These are phyloP conservation scores for Lithophane leautieri DNA, from an alignment of 2,888 invertebrate species.

Conservation along the genomic window DNA sequence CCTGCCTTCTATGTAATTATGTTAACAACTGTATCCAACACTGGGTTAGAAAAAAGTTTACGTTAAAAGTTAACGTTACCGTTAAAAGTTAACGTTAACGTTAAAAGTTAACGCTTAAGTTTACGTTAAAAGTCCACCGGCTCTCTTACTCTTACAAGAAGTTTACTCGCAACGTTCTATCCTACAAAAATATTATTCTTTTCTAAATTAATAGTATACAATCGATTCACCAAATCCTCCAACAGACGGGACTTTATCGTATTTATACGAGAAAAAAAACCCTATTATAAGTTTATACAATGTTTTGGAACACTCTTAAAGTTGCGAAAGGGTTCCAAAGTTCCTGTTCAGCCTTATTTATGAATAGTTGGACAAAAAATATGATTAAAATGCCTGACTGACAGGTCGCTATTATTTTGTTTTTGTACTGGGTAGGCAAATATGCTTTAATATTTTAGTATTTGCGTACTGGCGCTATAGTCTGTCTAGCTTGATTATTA, in stretches of 20 bases:
- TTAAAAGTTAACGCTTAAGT: too few species aligned
- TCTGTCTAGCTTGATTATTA: not conserved
- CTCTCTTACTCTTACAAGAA: not conserved
- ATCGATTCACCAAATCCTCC: conserved; percentile 51
- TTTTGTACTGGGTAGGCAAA: not conserved
- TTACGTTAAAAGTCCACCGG: not conserved
- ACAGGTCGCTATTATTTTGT: conserved; percentile 34
- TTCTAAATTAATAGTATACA: conserved; percentile 44
- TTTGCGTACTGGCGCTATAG: not conserved
- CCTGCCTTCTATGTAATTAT: too few species aligned
- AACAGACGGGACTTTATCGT: conserved; percentile 55
- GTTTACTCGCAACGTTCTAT: not conserved
- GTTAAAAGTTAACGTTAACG: too few species aligned
- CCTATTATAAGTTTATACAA: conserved; percentile 66
- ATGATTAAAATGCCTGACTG: conserved; percentile 30
- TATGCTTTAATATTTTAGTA: not conserved
- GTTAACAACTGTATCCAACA: not conserved
- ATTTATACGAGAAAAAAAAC: conserved; percentile 55
- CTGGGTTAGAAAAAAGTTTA: not conserved
- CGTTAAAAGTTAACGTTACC: too few species aligned
- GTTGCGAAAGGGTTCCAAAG: conserved; percentile 62
- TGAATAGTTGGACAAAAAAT: conserved; percentile 54
- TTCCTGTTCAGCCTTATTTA: conserved; percentile 57
- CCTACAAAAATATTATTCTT: conserved; percentile 35
- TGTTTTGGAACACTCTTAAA: conserved; percentile 62